These are phyloP conservation scores for Acanthacorydalis orientalis DNA, from an alignment of 2,888 invertebrate genomes.

Conservation along the genomic window DNA sequence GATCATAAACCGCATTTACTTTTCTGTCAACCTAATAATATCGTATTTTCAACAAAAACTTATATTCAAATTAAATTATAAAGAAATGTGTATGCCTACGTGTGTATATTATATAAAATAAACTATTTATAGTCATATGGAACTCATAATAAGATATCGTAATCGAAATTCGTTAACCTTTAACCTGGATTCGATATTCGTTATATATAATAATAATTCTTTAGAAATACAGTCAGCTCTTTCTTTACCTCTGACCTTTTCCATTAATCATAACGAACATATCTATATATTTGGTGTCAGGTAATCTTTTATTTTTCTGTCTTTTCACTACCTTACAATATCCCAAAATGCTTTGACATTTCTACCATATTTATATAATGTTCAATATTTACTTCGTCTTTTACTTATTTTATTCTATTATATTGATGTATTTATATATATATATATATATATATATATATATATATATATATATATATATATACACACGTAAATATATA, in stretches of 20 bases:
- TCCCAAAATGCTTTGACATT: neutral
- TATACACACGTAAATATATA: neutral
- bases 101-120: no score
- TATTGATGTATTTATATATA: neutral
- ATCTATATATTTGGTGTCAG: no score
- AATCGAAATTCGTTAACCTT: neutral
- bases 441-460: slow-evolving; percentile 1
- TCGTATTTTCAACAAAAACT: neutral
- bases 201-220: neutral
- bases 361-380: neutral
- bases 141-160: neutral
- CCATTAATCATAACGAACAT: no score
- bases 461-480: slow-evolving; percentile 3
- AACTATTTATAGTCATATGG: no score
- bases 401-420: neutral
- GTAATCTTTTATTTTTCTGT: neutral
- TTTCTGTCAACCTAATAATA: no score
- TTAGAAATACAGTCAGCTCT: neutral
- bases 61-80: no score
- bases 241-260: no score
- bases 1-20: no score
- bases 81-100: no score
- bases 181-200: neutral
- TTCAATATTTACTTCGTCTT: neutral
- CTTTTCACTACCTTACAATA: neutral